Base-by-base conservation (phyloP, 2,888 invertebrate genomes). In the Ophion obscuratus region DNA sequence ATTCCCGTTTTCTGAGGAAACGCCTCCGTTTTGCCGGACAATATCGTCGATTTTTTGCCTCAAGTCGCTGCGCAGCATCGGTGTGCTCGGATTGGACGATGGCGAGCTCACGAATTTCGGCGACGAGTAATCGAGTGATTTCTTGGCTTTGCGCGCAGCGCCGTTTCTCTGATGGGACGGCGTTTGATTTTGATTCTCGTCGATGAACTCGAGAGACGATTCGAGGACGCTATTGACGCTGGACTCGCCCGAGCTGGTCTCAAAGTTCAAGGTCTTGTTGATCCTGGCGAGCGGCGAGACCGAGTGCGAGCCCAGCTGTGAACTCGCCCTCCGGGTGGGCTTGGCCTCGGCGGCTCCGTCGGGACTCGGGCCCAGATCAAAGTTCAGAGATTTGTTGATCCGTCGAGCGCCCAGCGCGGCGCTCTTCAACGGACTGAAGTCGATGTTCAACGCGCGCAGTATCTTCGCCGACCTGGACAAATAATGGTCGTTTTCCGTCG, bases 111-210 rank as follows among this genome's bases (percentile, higher is more conserved):
- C 20, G 83, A 81, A 70, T 82, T 71, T 57, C 20, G 91, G 91
- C 0, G 92, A 90, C 11, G 85, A 85, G 85, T 90, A 92, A 44
- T 87, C 89, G 11, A 92, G 79, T 10, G 89, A 88, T 66, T 91
- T 91, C 27, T 89, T 88, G 1, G 89, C 89, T 7, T 89, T 91
- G 61, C 53, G 53, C 0, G 14, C 11, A 5, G 14, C 53, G 53
- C 87, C 89, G 57, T 83, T 88, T 70, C 88, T 85, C 57, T 92
- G 53, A 53, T 53, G 90, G 1, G 90, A 92, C 0, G 93, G 93
- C 3, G 93, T 93, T 86, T 91, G 90, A 87, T 93, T 93, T 75
- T 93, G 93, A 88, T 93, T 93, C 70, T 93, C 93, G 47, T 93
- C 93, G 0, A 91, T 93, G 0, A 92, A 93, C 66, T 92, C 92